Base-by-base conservation (phyloP, 2,113 vertebrate species). In the Archocentrus centrarchus region DNA sequence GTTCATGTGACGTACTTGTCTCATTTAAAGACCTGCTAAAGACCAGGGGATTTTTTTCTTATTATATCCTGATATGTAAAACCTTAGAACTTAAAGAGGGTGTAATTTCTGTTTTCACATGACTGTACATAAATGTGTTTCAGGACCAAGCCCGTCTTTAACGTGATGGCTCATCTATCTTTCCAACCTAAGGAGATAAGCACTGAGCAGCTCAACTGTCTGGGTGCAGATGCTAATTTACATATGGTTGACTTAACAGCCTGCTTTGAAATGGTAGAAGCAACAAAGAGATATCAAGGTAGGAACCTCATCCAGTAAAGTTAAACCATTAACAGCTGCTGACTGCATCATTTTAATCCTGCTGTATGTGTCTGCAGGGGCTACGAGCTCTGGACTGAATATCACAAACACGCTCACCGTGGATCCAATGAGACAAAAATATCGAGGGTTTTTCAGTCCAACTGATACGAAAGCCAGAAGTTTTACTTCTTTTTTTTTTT, bases 61-160 rank as follows among this genome's bases (percentile, higher is more conserved):
- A 1, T 32, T 32, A 60, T 60, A 5, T 35, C 30, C 59, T 61
- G 8, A 61, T 61, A 61, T 18, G 9, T 18, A 35, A 61, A 61
- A 32, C 4, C 30, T 61, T 61, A 61, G 8, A 30, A 6, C 8
- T 61, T 4, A 61, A 61, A 18, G 30, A 35, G 60, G 30, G 60
- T 32, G 35, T 20, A 0, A 6, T 20, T 18, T 0, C 30, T 20
- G 11, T 30, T 61, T 61, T 61, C 59, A 5, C 7, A 32, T 61
- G 30, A 61, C 59, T 61, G 59, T 35, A 35, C 60, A 11, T 61
- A 11, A 3, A 53, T 66, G 55, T 79, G 44, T 83, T 66, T 27
- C 87, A 98, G 97, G 88, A 96, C 96, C 77, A 94, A 61, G 59
- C 96, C 97, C 0, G 90, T 97, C 63, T 90, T 97, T 15, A 84